Evolutionary conservation across 1,140 invertebrate genomes (phyloP), one percentile per base, ranked within the genome.

Genomic region (Drosophila nigromelanica): DNA sequence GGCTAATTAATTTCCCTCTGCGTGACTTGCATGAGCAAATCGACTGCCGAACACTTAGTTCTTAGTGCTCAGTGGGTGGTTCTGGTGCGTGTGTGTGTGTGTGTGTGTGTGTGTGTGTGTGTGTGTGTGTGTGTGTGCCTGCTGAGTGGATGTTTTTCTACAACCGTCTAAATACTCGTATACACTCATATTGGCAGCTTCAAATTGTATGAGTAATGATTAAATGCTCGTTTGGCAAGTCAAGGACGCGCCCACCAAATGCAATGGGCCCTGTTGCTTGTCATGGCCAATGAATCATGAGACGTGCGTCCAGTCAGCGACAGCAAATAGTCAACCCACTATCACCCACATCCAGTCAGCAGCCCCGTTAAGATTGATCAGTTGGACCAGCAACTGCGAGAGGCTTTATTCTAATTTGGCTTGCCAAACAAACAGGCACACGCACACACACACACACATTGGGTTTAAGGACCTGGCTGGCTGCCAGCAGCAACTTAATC

Each of bases 1-100:
- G 69, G 76, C 80, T 85, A 85, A 85, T 85, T 85, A 85, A 85
- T 85, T 85, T 85, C 52, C 27, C 47, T 55, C 68, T 85, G 71
- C 81, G 80, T 85, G 80, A 85, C 80, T 73, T 59, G 80, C 81
- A 85, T 85, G 73, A 54, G 39, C 56, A 66, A 77, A 48, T 21
- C n/a, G 43, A 40, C 47, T 64, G 11, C 15, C 3, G 35, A 43
- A 7, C 27, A 10, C 30, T 10, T 39, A 27, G n/a, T n/a, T 14
- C 27, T 1, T 8, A 33, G 8, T 5, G 39, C 12, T n/a, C 45
- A 24, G 51, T 14, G 43, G 60, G 35, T 21, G 37, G 47, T 10
- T 51, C 15, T 11, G 43, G 27, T 30, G 3, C 6, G 21, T 7
- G 12, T 10, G 4, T 3, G 11, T n/a, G n/a, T 40, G 11, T 18